Evolutionary conservation across 2,797 vertebrate species (phyloP).

Genomic region (Bryconaethiops microstoma): DNA sequence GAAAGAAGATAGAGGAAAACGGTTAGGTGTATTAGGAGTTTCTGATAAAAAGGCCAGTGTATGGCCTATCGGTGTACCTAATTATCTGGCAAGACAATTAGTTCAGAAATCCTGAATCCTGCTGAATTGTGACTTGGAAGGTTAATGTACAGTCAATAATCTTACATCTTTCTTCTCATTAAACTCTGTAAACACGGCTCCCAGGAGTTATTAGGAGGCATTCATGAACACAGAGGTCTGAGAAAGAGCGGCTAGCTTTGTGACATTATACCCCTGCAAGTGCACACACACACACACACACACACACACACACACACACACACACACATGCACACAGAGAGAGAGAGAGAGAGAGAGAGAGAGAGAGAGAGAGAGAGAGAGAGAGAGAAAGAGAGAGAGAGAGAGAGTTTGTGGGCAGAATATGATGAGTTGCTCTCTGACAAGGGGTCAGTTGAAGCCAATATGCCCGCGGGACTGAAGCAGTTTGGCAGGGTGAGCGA

Average conservation of each 20-base stretch:
- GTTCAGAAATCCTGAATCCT: neutral
- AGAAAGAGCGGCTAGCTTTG: neutral
- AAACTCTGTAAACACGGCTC: neutral
- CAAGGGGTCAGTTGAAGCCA: conserved; percentile 68
- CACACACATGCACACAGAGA: neutral
- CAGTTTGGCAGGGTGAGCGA: conserved; percentile 68
- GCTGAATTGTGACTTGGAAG: neutral
- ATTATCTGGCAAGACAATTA: neutral
- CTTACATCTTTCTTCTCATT: neutral
- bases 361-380: neutral
- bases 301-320: neutral
- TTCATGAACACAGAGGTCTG: neutral
- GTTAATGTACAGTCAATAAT: neutral
- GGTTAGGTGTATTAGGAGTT: too few species aligned
- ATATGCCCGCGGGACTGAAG: conserved; percentile 61
- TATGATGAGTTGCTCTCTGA: conserved; percentile 70
- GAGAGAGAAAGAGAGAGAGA: too few species aligned
- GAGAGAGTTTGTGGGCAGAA: conserved; percentile 49
- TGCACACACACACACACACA: neutral
- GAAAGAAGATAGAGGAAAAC: too few species aligned
- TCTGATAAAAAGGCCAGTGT: too few species aligned
- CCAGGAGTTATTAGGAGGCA: neutral
- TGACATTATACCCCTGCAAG: conserved; percentile 5
- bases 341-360: too few species aligned
- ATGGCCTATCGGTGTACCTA: too few species aligned